These are phyloP conservation scores for Pogonocherus hispidulus DNA, from an alignment of 2,888 invertebrate species.

Conservation along the genomic window DNA sequence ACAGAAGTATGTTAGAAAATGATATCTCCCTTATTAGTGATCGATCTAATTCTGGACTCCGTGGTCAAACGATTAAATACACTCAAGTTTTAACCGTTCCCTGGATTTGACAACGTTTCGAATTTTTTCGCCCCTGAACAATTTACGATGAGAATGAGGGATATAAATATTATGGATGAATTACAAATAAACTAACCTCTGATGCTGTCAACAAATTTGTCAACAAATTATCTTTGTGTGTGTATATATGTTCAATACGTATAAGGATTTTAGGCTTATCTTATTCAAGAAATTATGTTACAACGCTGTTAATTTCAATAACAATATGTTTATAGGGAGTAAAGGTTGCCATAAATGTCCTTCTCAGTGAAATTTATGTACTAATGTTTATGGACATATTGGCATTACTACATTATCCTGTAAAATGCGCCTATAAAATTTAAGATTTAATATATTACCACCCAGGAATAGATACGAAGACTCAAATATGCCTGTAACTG, in stretches of 20 bases:
- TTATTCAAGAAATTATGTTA: neutral
- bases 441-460: slow-evolving; percentile 3
- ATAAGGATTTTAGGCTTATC: neutral
- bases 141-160: no score
- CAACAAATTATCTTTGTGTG: neutral
- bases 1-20: no score
- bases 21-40: no score
- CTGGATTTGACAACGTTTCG: no score
- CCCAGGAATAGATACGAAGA: neutral
- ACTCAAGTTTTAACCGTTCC: no score
- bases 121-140: no score
- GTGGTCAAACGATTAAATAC: no score
- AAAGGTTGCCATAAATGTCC: slow-evolving; percentile 17
- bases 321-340: slow-evolving; percentile 15
- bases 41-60: no score
- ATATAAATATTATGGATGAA: no score
- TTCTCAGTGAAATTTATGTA: slow-evolving; percentile 12
- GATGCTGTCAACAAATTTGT: neutral
- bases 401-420: slow-evolving; percentile 11
- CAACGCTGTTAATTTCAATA: neutral
- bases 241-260: neutral
- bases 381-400: slow-evolving; percentile 14
- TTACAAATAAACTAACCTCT: no score
- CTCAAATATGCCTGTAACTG: neutral
- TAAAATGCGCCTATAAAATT: slow-evolving; percentile 16